phyloP scores from a whole-genome alignment of 2,113 vertebrate species.

The Nipponia nippon region DNA sequence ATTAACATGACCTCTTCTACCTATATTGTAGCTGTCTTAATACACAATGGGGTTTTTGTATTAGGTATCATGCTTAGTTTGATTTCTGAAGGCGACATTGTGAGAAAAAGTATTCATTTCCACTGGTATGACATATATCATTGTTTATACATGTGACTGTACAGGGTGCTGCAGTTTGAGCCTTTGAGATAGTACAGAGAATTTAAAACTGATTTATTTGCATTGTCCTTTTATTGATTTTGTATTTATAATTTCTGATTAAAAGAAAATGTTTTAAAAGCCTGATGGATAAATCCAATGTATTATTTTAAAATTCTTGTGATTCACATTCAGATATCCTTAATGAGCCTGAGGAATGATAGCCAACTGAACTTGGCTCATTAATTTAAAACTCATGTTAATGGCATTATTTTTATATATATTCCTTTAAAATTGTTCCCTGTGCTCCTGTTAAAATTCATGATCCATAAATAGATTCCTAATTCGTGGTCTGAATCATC shows the following conservation, averaged over 20 bases:
- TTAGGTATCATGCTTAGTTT: neutral
- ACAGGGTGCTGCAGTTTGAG: neutral
- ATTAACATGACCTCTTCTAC: neutral
- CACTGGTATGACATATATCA: neutral
- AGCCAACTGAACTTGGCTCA: neutral
- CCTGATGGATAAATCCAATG: neutral
- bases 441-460: neutral
- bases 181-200: neutral
- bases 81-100: neutral
- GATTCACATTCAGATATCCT: neutral
- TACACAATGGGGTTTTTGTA: neutral
- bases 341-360: neutral
- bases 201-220: neutral
- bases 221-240: neutral
- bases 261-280: neutral
- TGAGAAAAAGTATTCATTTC: neutral
- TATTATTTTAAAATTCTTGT: neutral
- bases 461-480: neutral
- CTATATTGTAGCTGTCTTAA: neutral
- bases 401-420: constrained; percentile 3
- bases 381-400: neutral
- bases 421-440: constrained; percentile 12
- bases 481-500: constrained; percentile 1
- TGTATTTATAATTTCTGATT: neutral
- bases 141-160: neutral